Conservation (phyloP, 2,888 invertebrate genomes). For the Habrosyne pyritoides region DNA sequence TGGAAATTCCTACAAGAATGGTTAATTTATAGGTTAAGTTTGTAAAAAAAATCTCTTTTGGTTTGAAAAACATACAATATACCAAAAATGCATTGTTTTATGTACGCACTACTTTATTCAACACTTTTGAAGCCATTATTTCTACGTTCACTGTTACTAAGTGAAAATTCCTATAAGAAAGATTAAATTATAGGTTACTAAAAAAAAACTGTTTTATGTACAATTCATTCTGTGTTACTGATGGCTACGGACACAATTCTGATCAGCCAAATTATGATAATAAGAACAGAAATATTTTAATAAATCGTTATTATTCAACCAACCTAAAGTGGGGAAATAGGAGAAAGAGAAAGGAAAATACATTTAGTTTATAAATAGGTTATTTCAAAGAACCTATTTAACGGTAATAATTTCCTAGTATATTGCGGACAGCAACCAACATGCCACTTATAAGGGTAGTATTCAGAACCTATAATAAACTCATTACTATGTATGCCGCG, state of each 20-base stretch:
- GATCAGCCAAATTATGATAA: neutral
- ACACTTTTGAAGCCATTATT: slow-evolving; percentile 20
- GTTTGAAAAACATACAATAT: neutral
- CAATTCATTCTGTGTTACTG: too few relatives aligned
- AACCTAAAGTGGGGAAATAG: neutral
- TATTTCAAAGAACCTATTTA: neutral
- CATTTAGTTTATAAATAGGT: neutral
- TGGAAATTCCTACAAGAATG: neutral
- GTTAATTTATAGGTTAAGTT: too few relatives aligned
- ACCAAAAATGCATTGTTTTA: neutral
- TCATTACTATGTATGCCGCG: neutral
- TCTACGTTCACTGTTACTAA: neutral
- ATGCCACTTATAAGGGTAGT: neutral
- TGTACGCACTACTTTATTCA: slow-evolving; percentile 24
- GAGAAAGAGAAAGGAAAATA: neutral
- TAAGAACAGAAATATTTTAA: neutral
- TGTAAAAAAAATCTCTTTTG: neutral
- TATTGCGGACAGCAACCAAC: neutral
- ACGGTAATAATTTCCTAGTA: too few relatives aligned
- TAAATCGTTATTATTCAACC: neutral
- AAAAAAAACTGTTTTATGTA: neutral
- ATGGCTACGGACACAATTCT: too few relatives aligned
- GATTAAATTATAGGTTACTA: too few relatives aligned
- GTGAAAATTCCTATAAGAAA: neutral
- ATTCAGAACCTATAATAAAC: neutral